Base-by-base conservation (phyloP, 2,888 invertebrate genomes). In the Ornithoptera alexandrae region DNA sequence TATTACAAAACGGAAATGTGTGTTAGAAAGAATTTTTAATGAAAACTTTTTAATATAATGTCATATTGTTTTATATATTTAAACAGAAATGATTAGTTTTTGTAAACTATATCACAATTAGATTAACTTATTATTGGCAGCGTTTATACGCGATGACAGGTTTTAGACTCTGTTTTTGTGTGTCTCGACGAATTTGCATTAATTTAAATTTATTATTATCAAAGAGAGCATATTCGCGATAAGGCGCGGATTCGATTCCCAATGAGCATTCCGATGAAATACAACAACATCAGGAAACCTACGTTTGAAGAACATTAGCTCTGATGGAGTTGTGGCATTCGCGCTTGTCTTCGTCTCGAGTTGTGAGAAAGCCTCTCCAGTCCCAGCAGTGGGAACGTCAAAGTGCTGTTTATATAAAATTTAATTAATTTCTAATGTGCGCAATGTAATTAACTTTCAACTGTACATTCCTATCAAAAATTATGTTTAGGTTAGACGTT, bases 381-480 rank as follows among this genome's bases (percentile, higher is more conserved):
- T 46, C 46, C 46, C 46, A 46, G 4, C 46, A 2, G 12, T 46
- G 46, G 46, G 46, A 15, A 15, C 42, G 15, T 4, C 46, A 46
- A 46, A 46, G 12, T 15, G 15, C 12, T 46, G 46, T 15, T 46
- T 46, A 15, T 15, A 46, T 46, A 46, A 15, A n/a, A 53, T 53
- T n/a, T 18, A n/a, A 53, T 53, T 53, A 53, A 18, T 4, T 53
- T 5, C 2, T 6, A 53, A 4, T n/a, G 53, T 53, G n/a, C 22
- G 12, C 12, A 2, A 20, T 58, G 4, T 58, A 8, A 10, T 22
- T 58, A 58, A 22, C 15, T 24, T 24, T 61, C 20, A 18, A 61
- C 6, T 18, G 56, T 68, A 73, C 70, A 69, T 69, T 69, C 69
- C 69, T 58, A 62, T 61, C n/a, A 3, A 39, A n/a, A 57, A 30